Evolutionary conservation across 2,797 vertebrate genomes (phyloP).

Genomic region (Crenichthys baileyi): DNA sequence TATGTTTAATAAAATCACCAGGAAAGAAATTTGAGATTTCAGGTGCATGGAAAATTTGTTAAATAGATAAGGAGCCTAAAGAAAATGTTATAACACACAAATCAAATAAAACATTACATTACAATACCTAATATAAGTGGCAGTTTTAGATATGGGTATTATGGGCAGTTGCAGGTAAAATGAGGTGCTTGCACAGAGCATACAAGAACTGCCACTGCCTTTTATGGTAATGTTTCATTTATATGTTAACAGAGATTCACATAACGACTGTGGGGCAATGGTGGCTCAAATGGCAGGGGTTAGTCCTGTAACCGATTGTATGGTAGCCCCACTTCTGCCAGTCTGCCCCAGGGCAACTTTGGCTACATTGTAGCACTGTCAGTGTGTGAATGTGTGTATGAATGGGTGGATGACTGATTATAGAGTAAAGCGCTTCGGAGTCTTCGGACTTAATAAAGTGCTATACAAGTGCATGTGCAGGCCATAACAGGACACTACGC

Average conservation of each 20-base stretch:
- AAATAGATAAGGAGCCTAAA: constrained; percentile 10
- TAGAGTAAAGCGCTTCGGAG: no score
- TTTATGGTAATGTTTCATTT: background rate
- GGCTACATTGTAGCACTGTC: no score
- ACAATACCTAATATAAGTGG: constrained; percentile 9
- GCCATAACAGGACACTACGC: no score
- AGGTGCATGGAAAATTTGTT: constrained; percentile 22
- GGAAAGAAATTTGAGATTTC: constrained; percentile 23
- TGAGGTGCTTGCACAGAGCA: background rate
- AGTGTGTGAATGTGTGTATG: no score
- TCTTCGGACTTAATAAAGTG: no score
- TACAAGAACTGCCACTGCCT: background rate
- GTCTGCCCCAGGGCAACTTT: no score
- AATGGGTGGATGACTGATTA: no score
- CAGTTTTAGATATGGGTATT: background rate
- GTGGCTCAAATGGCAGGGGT: no score
- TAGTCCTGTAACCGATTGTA: no score
- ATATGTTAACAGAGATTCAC: background rate
- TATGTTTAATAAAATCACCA: background rate
- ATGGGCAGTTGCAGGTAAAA: background rate
- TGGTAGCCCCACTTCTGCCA: no score
- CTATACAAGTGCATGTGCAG: no score
- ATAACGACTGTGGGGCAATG: no score
- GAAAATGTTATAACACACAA: constrained; percentile 12
- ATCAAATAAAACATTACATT: constrained; percentile 26